phyloP scores from a whole-genome alignment of 2,888 invertebrate genomes.

The Acleris laterana region DNA sequence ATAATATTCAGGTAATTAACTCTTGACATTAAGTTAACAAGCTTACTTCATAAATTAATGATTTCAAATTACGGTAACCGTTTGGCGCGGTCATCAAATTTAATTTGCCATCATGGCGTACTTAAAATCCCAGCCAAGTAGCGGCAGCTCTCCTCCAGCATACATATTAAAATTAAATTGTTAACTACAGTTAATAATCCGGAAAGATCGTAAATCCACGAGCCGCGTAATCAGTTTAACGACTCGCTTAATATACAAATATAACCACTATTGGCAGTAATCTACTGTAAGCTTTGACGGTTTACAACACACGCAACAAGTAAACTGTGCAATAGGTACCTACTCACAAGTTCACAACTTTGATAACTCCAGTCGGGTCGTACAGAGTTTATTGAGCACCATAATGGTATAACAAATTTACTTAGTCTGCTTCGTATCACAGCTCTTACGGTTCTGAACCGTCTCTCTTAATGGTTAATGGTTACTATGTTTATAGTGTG shows the following conservation, averaged over 20 bases:
- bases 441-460: too few relatives aligned
- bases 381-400: too few relatives aligned
- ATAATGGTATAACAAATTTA: too few relatives aligned
- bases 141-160: background rate
- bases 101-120: conserved; percentile 16
- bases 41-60: conserved; percentile 8
- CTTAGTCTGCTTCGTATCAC: too few relatives aligned
- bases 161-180: conserved; percentile 28
- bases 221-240: conserved; percentile 17
- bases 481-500: too few relatives aligned
- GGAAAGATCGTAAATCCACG: background rate
- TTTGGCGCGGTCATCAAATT: conserved; percentile 22
- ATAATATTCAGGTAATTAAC: too few relatives aligned
- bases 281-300: background rate
- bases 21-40: background rate
- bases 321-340: background rate
- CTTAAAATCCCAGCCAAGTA: background rate
- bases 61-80: conserved; percentile 13
- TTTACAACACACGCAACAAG: conserved; percentile 10
- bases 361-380: too few relatives aligned
- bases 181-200: conserved; percentile 21
- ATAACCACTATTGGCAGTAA: background rate
- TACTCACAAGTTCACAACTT: too few relatives aligned
- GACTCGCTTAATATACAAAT: conserved; percentile 4
- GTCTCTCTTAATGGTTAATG: too few relatives aligned